Evolutionary conservation across 2,113 vertebrate species (phyloP).

Genomic region (Bothrops jararaca): DNA sequence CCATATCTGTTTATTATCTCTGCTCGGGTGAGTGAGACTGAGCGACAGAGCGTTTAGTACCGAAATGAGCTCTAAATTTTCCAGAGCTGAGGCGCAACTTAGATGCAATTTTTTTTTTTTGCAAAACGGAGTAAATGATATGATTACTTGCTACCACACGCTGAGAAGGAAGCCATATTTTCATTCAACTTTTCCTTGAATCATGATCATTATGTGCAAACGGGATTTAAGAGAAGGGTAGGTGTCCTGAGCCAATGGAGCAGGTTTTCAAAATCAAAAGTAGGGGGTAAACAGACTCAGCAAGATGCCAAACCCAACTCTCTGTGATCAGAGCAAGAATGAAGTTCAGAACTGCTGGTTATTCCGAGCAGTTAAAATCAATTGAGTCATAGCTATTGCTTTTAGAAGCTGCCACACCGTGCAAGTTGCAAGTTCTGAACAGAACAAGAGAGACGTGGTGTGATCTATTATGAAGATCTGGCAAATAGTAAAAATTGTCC

Average conservation of each 20-base stretch:
- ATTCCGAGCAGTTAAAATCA: not conserved
- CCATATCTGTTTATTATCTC: not conserved
- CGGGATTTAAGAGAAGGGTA: not conserved
- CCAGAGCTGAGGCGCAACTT: not conserved
- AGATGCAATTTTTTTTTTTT: not conserved
- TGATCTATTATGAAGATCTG: not conserved
- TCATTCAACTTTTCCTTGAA: not conserved
- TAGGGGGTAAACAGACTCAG: not conserved
- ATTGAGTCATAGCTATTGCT: not conserved
- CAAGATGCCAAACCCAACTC: not conserved
- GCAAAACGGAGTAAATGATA: not conserved
- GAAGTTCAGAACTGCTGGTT: not conserved
- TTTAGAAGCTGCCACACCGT: not conserved
- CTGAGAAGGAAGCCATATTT: not conserved
- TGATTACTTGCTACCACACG: not conserved
- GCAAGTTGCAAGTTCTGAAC: not conserved
- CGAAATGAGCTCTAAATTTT: constrained; percentile 1
- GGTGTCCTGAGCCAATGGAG: not conserved
- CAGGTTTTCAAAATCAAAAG: not conserved
- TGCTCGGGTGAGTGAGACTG: not conserved
- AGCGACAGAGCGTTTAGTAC: not conserved
- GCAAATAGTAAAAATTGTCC: not conserved
- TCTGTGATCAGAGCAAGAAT: not conserved
- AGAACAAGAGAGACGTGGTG: not conserved
- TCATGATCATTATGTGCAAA: not conserved